Percentiles rank a stretch among this genome's conserved stretches.
phyloP scores from a whole-genome alignment of 2,113 vertebrate genomes.

The Tor tambroides region DNA sequence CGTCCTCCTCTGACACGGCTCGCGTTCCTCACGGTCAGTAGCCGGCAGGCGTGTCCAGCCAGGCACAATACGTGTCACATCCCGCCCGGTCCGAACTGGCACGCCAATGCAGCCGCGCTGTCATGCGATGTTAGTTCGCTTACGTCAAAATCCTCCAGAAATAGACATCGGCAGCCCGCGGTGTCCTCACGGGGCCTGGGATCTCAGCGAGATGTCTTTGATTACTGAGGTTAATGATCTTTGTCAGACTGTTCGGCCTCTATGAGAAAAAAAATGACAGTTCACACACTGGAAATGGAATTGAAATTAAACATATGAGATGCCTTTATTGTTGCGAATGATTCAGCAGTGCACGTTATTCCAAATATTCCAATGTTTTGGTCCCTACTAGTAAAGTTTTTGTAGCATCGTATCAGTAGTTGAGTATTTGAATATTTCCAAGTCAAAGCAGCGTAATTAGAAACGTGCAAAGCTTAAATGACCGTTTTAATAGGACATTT shows the following conservation, averaged over 20 bases:
- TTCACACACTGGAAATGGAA: background rate
- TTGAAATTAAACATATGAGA: background rate
- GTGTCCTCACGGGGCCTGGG: background rate
- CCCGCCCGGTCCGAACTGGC: background rate
- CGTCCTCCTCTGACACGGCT: background rate
- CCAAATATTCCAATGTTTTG: background rate
- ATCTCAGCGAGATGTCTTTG: background rate
- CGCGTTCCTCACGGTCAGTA: background rate
- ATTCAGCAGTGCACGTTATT: background rate
- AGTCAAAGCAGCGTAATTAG: background rate
- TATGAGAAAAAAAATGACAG: background rate
- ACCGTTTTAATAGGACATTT: background rate
- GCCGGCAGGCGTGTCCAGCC: slow-evolving; percentile 15
- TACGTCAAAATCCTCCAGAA: slow-evolving; percentile 63
- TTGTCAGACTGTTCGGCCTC: background rate
- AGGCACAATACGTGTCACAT: slow-evolving; percentile 34
- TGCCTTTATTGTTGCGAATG: background rate
- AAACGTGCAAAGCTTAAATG: background rate
- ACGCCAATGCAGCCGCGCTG: slow-evolving; percentile 66
- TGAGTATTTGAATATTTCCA: background rate
- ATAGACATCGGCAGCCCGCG: slow-evolving; percentile 47
- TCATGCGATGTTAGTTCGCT: slow-evolving; percentile 67
- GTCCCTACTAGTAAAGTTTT: background rate
- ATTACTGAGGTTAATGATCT: slow-evolving; percentile 19
- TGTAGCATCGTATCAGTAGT: background rate